These are phyloP conservation scores for Mobula birostris DNA, from an alignment of 2,113 vertebrate species.

Conservation along the genomic window DNA sequence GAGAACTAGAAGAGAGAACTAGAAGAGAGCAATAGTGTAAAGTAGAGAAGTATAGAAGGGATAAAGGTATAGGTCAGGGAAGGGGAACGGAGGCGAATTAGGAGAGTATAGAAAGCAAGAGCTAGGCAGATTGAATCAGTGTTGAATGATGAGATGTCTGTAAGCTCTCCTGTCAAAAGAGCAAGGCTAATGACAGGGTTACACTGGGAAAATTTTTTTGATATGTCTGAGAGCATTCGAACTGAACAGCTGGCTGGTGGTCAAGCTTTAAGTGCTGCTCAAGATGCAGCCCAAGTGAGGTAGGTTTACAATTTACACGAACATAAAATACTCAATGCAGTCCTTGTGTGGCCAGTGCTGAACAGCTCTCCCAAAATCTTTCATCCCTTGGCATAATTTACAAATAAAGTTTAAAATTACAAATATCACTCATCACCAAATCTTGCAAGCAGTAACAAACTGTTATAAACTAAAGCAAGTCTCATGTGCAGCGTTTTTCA, in stretches of 20 bases:
- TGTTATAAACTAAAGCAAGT: not conserved
- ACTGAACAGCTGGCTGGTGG: not conserved
- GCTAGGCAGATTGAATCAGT: not conserved
- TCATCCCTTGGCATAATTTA: not conserved
- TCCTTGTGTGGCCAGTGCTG: not conserved
- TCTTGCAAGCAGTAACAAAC: no score
- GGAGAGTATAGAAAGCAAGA: not conserved
- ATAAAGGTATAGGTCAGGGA: not conserved
- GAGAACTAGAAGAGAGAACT: not conserved
- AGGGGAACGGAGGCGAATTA: not conserved
- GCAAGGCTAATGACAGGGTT: not conserved
- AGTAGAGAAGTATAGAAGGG: not conserved
- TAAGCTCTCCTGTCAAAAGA: not conserved
- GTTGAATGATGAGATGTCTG: no score
- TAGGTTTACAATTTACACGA: not conserved
- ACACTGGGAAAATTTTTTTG: not conserved
- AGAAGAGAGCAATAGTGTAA: no score
- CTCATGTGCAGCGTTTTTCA: no score
- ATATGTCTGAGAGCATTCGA: not conserved
- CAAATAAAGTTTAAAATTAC: not conserved
- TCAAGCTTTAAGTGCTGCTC: not conserved
- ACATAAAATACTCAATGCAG: no score
- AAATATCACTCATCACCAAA: not conserved
- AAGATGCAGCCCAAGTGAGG: no score
- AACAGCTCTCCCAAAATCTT: not conserved